Percentiles rank a stretch among this genome's conserved stretches.
Conservation (phyloP, 2,888 invertebrate genomes). For the Orchestes rusci region DNA sequence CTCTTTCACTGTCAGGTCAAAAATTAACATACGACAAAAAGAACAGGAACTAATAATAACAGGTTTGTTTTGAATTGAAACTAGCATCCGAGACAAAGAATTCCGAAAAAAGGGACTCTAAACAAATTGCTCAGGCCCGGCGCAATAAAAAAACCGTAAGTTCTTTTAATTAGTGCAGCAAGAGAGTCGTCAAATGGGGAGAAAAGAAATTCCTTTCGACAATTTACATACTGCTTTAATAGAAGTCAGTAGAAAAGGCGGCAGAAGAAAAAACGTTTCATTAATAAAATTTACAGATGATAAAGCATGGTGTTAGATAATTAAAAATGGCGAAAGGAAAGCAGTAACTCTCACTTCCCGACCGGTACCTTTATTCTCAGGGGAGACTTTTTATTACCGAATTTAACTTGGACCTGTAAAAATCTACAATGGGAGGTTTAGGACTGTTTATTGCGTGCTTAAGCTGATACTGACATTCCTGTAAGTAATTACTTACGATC, state of each 20-base stretch:
- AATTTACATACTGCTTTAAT: constrained; percentile 37
- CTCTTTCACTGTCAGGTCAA: too few species aligned
- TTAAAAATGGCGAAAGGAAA: constrained; percentile 40
- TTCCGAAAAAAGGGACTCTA: constrained; percentile 21
- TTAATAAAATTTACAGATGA: constrained; percentile 44
- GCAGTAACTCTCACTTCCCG: constrained; percentile 32
- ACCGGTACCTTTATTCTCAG: constrained; percentile 10
- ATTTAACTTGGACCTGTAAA: constrained; percentile 25
- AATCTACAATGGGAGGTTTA: constrained; percentile 18
- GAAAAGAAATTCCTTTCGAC: constrained; percentile 18
- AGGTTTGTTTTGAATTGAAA: too few species aligned
- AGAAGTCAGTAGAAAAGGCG: constrained; percentile 28
- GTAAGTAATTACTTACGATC: too few species aligned
- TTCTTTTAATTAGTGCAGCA: constrained; percentile 42
- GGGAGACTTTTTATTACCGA: constrained; percentile 24
- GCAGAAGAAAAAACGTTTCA: constrained; percentile 38
- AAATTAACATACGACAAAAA: too few species aligned
- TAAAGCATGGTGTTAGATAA: constrained; percentile 40
- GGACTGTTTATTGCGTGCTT: constrained; percentile 6
- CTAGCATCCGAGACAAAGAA: not conserved
- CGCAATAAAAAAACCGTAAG: constrained; percentile 40
- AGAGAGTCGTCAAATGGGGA: constrained; percentile 30
- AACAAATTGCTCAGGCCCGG: constrained; percentile 19
- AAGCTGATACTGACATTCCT: too few species aligned
- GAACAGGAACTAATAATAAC: too few species aligned